Percentiles rank a stretch among this genome's conserved stretches.
Evolutionary conservation across 2,113 vertebrate genomes (phyloP).

Genomic region (Anhinga anhinga): DNA sequence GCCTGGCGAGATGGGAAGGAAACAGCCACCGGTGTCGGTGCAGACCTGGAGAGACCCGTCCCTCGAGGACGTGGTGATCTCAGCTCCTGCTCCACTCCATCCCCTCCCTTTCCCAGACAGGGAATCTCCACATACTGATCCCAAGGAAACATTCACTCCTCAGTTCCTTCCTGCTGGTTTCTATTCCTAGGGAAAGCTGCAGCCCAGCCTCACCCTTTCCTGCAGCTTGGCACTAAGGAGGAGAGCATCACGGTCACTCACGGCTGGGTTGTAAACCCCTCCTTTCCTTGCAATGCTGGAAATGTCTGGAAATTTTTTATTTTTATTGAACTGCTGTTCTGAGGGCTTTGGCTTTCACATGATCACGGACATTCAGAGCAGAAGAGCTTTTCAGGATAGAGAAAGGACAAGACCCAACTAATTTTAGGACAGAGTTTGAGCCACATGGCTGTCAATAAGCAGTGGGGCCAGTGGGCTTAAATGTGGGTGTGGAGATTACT

Average conservation of each 20-base stretch:
- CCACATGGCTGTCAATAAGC: not conserved
- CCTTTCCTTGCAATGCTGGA: not conserved
- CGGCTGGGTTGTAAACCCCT: not conserved
- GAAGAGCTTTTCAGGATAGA: not conserved
- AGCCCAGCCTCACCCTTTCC: not conserved
- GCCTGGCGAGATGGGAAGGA: not conserved
- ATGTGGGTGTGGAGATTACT: not conserved
- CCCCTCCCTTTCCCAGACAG: not conserved
- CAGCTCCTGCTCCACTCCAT: not conserved
- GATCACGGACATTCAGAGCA: not conserved
- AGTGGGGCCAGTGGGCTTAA: not conserved
- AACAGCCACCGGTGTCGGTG: not conserved
- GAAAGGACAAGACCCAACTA: not conserved
- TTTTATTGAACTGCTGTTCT: not conserved
- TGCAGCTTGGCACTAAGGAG: not conserved
- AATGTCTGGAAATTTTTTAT: not conserved
- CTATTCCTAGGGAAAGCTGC: not conserved
- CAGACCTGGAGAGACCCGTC: not conserved
- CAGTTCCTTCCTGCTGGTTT: not conserved
- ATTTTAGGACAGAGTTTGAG: not conserved
- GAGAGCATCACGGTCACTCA: rapidly evolving
- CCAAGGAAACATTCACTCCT: not conserved
- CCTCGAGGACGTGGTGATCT: not conserved
- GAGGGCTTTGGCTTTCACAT: not conserved
- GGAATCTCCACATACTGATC: not conserved